phyloP scores from a whole-genome alignment of 2,888 invertebrate species.

The Dolichopus griseipennis region DNA sequence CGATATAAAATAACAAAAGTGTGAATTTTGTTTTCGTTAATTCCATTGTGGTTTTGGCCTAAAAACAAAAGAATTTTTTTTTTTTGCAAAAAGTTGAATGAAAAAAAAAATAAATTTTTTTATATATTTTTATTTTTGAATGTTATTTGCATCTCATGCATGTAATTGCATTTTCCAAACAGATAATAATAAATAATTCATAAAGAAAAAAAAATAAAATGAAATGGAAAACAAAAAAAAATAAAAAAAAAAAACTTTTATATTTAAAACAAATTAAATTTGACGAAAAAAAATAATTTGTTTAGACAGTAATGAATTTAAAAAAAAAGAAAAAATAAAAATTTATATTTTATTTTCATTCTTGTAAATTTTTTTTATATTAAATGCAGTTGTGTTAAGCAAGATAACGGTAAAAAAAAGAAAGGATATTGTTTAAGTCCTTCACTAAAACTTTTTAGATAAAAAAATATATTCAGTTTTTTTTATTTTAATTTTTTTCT shows the following conservation, averaged over 20 bases:
- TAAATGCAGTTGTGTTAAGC: too few relatives aligned
- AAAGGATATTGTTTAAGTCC: neutral
- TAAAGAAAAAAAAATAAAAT: neutral
- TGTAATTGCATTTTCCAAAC: neutral
- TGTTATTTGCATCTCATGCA: conserved; percentile 3
- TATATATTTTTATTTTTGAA: neutral
- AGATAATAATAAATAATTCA: neutral
- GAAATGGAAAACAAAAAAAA: neutral
- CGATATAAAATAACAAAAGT: too few relatives aligned
- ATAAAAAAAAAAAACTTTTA: neutral
- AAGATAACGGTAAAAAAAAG: neutral
- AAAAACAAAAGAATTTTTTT: too few relatives aligned
- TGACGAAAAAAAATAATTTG: neutral
- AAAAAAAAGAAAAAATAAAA: neutral
- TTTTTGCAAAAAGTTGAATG: too few relatives aligned
- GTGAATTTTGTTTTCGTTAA: too few relatives aligned
- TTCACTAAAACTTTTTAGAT: neutral
- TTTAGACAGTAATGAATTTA: conserved; percentile 3
- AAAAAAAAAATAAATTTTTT: too few relatives aligned
- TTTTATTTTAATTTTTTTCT: neutral
- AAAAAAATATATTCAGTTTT: neutral
- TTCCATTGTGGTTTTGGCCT: too few relatives aligned
- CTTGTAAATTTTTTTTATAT: too few relatives aligned
- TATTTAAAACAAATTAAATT: too few relatives aligned
- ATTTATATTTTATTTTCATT: too few relatives aligned